Evolutionary conservation across 2,888 invertebrate genomes (phyloP).

Genomic region (Diarsia rubi): DNA sequence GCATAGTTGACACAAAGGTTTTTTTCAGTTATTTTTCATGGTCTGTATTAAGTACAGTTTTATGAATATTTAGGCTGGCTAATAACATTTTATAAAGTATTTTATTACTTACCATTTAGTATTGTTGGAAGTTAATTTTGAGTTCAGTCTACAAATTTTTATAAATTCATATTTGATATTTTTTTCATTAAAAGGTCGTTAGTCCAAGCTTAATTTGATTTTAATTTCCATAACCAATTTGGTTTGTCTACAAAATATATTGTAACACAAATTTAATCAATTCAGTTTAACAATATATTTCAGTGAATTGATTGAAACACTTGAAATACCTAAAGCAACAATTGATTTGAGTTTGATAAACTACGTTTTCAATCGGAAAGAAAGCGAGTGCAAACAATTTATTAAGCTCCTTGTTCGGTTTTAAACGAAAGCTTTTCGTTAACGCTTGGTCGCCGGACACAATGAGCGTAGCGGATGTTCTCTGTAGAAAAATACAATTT

Average conservation of each 20-base stretch:
- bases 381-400: slow-evolving; percentile 65
- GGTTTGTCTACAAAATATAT: slow-evolving; percentile 8
- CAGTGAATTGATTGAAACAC: slow-evolving; percentile 23
- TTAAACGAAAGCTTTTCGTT: slow-evolving; percentile 64
- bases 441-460: slow-evolving; percentile 62
- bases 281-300: slow-evolving; percentile 24
- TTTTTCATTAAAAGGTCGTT: slow-evolving; percentile 6
- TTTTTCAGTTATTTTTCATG: not conserved
- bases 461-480: slow-evolving; percentile 66
- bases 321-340: slow-evolving; percentile 41
- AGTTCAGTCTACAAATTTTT: slow-evolving; percentile 12
- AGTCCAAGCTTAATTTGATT: slow-evolving; percentile 19
- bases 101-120: slow-evolving; percentile 5
- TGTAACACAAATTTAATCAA: slow-evolving; percentile 10
- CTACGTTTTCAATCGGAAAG: slow-evolving; percentile 50
- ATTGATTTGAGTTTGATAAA: slow-evolving; percentile 54
- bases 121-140: slow-evolving; percentile 28
- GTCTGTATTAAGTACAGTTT: not conserved
- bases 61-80: slow-evolving; percentile 1
- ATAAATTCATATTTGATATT: slow-evolving; percentile 12
- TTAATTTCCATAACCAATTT: slow-evolving; percentile 13
- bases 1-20: not conserved
- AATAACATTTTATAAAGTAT: not conserved
- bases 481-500: slow-evolving; percentile 70
- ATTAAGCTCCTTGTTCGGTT: slow-evolving; percentile 65